Evolutionary conservation across 2,888 invertebrate genomes (phyloP).

Genomic region (Zaprionus lineosus): DNA sequence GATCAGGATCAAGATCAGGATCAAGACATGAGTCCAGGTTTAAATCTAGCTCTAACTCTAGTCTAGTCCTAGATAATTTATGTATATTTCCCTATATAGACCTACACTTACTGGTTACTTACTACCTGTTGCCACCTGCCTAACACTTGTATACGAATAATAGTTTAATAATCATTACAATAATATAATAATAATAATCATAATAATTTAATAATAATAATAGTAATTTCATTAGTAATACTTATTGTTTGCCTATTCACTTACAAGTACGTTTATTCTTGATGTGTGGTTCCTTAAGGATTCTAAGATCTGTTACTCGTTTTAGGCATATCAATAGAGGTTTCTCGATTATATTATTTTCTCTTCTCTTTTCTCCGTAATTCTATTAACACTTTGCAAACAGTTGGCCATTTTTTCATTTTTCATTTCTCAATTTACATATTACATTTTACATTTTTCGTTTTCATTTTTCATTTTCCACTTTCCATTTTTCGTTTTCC

Average conservation of each 20-base stretch:
- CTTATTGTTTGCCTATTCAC: slow-evolving; percentile 57
- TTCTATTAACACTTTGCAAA: slow-evolving; percentile 17
- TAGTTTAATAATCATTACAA: slow-evolving; percentile 12
- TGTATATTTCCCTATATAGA: slow-evolving; percentile 56
- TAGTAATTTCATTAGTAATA: slow-evolving; percentile 61
- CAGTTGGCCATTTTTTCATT: slow-evolving; percentile 12
- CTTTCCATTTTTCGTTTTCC: no score
- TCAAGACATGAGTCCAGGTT: no score
- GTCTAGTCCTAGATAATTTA: slow-evolving; percentile 26
- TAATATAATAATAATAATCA: slow-evolving; percentile 28
- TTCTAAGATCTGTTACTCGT: slow-evolving; percentile 11
- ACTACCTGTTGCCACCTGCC: slow-evolving; percentile 42
- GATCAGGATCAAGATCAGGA: no score
- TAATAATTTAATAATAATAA: slow-evolving; percentile 27
- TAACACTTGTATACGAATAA: slow-evolving; percentile 45
- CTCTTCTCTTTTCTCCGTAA: slow-evolving; percentile 13
- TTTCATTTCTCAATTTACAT: not conserved
- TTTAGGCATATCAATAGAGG: slow-evolving; percentile 57
- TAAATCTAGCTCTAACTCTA: slow-evolving; percentile 32
- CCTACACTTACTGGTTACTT: slow-evolving; percentile 28
- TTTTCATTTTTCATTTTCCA: not conserved
- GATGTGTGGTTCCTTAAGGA: slow-evolving; percentile 36
- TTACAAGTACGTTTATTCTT: slow-evolving; percentile 33
- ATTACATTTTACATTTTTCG: slow-evolving; percentile 8
- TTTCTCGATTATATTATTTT: slow-evolving; percentile 40